Percentiles rank a stretch among this genome's conserved stretches.
phyloP scores from a whole-genome alignment of 2,113 vertebrate genomes.

The Sinocyclocheilus anophthalmus region DNA sequence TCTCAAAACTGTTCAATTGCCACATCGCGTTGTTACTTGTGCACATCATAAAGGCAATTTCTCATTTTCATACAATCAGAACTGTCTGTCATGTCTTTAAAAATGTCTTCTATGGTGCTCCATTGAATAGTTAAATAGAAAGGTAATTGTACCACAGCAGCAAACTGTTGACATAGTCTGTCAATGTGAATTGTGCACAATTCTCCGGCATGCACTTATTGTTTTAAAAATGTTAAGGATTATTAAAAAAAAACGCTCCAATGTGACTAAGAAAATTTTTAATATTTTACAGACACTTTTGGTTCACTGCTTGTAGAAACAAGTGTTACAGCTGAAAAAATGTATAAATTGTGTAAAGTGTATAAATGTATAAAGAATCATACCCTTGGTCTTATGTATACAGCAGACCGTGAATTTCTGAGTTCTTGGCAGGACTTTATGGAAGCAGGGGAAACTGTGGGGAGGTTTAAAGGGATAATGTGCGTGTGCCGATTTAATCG shows the following conservation, averaged over 20 bases:
- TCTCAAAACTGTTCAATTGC: background rate
- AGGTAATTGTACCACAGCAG: no score
- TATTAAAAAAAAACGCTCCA: background rate
- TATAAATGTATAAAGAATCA: background rate
- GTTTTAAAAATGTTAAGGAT: background rate
- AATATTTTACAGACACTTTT: background rate
- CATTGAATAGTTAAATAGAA: no score
- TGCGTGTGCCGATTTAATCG: background rate
- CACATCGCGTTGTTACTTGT: no score
- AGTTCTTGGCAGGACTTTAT: background rate
- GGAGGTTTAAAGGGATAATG: background rate
- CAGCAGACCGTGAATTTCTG: background rate
- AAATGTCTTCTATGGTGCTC: no score
- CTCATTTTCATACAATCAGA: no score
- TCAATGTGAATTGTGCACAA: no score
- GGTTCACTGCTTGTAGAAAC: background rate
- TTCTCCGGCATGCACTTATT: no score
- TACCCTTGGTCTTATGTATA: background rate
- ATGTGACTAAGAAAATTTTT: background rate
- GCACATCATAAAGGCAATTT: no score
- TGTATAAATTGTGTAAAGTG: no score
- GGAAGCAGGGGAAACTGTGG: background rate
- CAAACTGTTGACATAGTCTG: no score
- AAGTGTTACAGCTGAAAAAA: background rate
- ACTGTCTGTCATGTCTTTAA: no score